These are phyloP conservation scores for Florisuga fusca DNA, from an alignment of 2,797 vertebrate genomes.

Conservation along the genomic window DNA sequence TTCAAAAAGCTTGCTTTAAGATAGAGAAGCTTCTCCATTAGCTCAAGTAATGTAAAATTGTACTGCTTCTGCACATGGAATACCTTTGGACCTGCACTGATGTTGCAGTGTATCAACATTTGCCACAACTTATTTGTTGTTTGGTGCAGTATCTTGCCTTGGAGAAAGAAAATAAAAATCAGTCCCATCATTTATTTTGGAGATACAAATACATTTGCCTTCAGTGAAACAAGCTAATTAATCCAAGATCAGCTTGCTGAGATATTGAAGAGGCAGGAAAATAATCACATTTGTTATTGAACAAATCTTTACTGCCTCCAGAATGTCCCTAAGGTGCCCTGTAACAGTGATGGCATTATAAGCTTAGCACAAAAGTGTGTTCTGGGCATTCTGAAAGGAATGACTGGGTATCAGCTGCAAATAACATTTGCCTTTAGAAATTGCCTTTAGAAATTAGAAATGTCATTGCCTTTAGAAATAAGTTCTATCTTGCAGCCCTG, in stretches of 20 bases:
- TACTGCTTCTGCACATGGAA: not conserved
- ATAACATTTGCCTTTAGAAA: not conserved
- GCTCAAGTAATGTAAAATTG: not conserved
- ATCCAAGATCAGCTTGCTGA: not conserved
- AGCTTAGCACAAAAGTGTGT: not conserved
- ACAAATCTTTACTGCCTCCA: not conserved
- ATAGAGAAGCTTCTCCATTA: not conserved
- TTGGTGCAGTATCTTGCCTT: not conserved
- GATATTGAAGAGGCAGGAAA: not conserved
- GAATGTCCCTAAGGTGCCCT: not conserved
- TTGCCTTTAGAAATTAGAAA: not conserved
- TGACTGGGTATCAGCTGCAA: not conserved
- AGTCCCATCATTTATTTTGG: not conserved
- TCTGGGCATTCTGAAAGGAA: not conserved
- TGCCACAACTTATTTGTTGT: not conserved
- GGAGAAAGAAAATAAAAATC: not conserved
- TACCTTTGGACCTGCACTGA: not conserved
- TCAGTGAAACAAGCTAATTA: not conserved
- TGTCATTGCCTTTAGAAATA: not conserved
- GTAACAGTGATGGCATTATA: not conserved
- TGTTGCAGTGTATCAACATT: not conserved
- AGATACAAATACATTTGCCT: not conserved
- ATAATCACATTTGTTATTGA: not conserved
- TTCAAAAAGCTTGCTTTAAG: not conserved
- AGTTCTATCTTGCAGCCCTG: not conserved